phyloP scores from a whole-genome alignment of 2,797 vertebrate species.

The Sparidentex hasta region DNA sequence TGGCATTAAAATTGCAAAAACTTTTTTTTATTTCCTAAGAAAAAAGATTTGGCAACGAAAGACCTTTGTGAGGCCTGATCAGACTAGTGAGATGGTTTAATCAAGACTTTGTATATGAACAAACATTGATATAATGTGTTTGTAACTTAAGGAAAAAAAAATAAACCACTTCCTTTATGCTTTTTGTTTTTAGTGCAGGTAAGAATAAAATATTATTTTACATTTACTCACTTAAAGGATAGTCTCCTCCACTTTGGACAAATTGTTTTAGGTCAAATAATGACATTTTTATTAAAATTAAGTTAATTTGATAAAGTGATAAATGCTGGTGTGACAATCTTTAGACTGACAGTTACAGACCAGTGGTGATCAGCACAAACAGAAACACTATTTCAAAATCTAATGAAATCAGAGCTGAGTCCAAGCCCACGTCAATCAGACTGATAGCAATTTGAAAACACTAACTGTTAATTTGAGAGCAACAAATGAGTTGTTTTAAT shows the following conservation, averaged over 20 bases:
- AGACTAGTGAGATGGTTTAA: slow-evolving; percentile 4
- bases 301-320: background rate
- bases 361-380: background rate
- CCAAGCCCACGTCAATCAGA: background rate
- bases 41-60: slow-evolving; percentile 68
- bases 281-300: background rate
- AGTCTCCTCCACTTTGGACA: background rate
- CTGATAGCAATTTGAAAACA: background rate
- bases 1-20: slow-evolving; percentile 8
- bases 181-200: background rate
- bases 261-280: background rate
- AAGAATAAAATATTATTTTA: background rate
- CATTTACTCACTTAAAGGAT: background rate
- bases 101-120: background rate
- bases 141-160: slow-evolving; percentile 1
- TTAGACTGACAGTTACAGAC: background rate
- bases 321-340: slow-evolving; percentile 38
- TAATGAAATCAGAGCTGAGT: background rate
- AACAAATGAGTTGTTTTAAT: background rate
- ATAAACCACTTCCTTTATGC: background rate
- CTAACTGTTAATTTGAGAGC: background rate
- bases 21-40: background rate
- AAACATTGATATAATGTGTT: background rate
- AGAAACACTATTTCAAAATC: background rate
- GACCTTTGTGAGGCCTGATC: background rate